phyloP scores from a whole-genome alignment of 2,888 invertebrate genomes.

The Arge pagana region DNA sequence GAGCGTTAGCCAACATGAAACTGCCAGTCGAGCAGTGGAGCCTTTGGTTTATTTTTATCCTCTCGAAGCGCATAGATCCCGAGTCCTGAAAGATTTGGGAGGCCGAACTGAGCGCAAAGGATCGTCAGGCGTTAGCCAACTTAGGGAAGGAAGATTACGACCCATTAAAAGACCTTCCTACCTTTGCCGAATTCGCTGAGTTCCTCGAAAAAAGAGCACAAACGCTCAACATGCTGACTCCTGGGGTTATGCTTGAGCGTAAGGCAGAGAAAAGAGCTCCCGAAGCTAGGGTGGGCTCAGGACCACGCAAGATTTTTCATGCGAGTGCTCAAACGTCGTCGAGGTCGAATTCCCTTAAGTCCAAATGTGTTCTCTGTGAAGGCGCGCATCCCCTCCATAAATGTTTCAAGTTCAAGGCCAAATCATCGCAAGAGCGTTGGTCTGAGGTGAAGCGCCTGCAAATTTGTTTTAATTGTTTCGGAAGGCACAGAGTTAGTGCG shows the following conservation, averaged over 20 bases:
- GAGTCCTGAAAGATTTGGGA: constrained; percentile 17
- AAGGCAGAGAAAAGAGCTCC: constrained; percentile 6
- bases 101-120: constrained; percentile 8
- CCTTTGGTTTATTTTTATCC: constrained; percentile 9
- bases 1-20: constrained; percentile 11
- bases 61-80: constrained; percentile 8
- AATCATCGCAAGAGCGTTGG: not conserved
- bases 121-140: too few species aligned
- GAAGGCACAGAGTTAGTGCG: not conserved
- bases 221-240: constrained; percentile 10
- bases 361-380: not conserved
- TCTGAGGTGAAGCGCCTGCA: not conserved
- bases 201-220: constrained; percentile 10
- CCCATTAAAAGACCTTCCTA: not conserved
- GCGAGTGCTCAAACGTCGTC: constrained; percentile 3
- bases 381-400: constrained; percentile 1
- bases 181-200: not conserved
- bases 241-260: not conserved
- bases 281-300: not conserved
- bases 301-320: constrained; percentile 10
- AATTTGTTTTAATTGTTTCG: constrained; percentile 20
- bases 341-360: not conserved
- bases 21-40: constrained; percentile 17
- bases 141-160: not conserved
- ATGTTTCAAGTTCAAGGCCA: constrained; percentile 7